A percentile compares a stretch with the other conserved stretches of the same genome.
These are phyloP conservation scores for Elegia similella DNA, from an alignment of 2,888 invertebrate genomes.

Conservation along the genomic window DNA sequence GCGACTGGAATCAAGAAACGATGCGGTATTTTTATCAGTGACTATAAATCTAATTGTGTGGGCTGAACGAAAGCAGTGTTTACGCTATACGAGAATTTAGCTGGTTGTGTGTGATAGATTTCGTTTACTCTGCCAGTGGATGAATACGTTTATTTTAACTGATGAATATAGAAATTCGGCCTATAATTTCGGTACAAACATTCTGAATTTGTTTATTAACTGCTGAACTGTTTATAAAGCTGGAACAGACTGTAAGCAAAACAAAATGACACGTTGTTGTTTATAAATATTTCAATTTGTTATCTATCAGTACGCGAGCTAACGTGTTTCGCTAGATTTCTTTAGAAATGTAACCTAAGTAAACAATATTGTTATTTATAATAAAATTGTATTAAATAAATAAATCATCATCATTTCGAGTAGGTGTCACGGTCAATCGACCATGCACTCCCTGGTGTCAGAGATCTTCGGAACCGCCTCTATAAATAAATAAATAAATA, in stretches of 20 bases:
- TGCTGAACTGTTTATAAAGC: neutral
- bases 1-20: constrained; percentile 51
- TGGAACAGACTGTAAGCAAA: neutral
- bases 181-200: neutral
- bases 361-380: too few relatives aligned
- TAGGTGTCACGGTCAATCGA: too few relatives aligned
- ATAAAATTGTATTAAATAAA: too few relatives aligned
- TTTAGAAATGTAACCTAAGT: too few relatives aligned
- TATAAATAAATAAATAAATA: too few relatives aligned
- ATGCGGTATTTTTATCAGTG: constrained; percentile 67
- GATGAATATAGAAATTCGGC: constrained; percentile 15
- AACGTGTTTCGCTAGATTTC: too few relatives aligned
- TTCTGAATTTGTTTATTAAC: constrained; percentile 10
- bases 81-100: constrained; percentile 51
- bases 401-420: too few relatives aligned
- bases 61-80: constrained; percentile 47
- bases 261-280: neutral
- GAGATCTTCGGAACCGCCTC: too few relatives aligned
- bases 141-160: constrained; percentile 8
- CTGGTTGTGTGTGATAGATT: constrained; percentile 30
- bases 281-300: too few relatives aligned
- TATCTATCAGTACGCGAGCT: too few relatives aligned
- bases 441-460: too few relatives aligned
- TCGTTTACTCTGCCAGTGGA: constrained; percentile 3
- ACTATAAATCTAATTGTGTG: constrained; percentile 72